These are phyloP conservation scores for Ichneumon xanthorius DNA, from an alignment of 2,888 invertebrate species.

Conservation along the genomic window DNA sequence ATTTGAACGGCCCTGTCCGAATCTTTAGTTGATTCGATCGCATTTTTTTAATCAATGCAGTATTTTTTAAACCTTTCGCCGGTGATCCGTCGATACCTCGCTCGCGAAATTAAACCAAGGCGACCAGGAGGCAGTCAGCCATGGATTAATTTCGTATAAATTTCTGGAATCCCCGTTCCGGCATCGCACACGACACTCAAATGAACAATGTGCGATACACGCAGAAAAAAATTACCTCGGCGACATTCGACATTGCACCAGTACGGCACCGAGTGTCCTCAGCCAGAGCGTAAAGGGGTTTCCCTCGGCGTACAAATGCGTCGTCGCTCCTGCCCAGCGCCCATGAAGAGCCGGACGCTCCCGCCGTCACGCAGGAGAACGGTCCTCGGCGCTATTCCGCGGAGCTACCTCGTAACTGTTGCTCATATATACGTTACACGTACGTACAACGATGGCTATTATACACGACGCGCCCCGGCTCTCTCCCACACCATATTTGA, in stretches of 20 bases:
- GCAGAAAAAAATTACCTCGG: neutral
- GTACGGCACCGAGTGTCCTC: neutral
- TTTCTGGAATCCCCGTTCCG: neutral
- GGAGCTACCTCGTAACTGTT: constrained; percentile 63
- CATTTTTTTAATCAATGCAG: too few species aligned
- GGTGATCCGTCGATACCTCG: too few species aligned
- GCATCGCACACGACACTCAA: neutral
- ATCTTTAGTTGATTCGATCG: too few species aligned
- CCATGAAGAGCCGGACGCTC: neutral
- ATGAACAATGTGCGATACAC: neutral
- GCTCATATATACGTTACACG: constrained; percentile 66
- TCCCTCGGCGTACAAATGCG: neutral
- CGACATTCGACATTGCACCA: neutral
- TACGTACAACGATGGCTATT: constrained; percentile 69
- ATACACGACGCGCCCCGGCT: constrained; percentile 71
- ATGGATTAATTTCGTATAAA: too few species aligned
- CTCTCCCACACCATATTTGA: constrained; percentile 82
- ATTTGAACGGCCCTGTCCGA: too few species aligned
- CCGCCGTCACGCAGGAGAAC: neutral
- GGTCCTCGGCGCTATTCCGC: constrained; percentile 1
- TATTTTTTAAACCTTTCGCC: too few species aligned
- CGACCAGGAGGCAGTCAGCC: too few species aligned
- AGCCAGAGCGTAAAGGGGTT: neutral
- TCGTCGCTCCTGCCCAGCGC: neutral
- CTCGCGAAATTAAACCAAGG: too few species aligned